A percentile compares a stretch with the other conserved stretches of the same genome.
These are phyloP conservation scores for Tautogolabrus adspersus DNA, from an alignment of 2,113 vertebrate species.

Conservation along the genomic window DNA sequence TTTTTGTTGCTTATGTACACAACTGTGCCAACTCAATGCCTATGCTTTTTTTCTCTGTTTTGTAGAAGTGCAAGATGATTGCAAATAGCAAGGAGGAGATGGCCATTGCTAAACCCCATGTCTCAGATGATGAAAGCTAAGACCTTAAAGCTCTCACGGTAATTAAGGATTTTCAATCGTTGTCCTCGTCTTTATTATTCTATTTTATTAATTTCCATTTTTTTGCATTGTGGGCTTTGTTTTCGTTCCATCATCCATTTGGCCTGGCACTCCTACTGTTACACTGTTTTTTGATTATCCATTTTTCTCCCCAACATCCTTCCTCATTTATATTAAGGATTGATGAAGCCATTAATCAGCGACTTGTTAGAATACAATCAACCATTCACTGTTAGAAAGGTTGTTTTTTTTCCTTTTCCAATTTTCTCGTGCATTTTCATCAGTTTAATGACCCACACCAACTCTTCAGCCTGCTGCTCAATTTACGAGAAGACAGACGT, in stretches of 20 bases:
- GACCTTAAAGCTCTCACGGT: constrained; percentile 57
- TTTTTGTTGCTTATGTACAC: neutral
- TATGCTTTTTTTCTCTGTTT: constrained; percentile 46
- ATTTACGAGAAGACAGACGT: neutral
- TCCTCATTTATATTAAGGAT: constrained; percentile 3
- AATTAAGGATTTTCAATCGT: constrained; percentile 1
- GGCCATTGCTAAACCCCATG: constrained; percentile 92
- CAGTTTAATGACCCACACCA: neutral
- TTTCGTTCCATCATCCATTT: neutral
- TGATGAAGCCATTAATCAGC: neutral
- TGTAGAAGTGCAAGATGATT: constrained; percentile 98
- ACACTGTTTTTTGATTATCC: neutral
- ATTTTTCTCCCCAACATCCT: neutral
- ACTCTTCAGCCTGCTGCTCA: neutral
- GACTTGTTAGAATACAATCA: constrained; percentile 6
- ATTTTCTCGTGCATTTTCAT: neutral
- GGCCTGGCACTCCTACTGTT: neutral
- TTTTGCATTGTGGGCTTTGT: neutral
- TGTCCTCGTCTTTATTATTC: neutral
- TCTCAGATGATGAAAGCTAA: constrained; percentile 90
- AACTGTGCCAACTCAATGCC: neutral
- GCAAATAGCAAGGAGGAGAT: constrained; percentile 98
- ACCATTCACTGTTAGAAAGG: neutral
- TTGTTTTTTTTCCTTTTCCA: neutral
- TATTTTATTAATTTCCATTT: neutral